Percentiles rank a stretch among this genome's conserved stretches.
Conservation (phyloP, 2,888 invertebrate genomes). For the Tipula vernalis region DNA sequence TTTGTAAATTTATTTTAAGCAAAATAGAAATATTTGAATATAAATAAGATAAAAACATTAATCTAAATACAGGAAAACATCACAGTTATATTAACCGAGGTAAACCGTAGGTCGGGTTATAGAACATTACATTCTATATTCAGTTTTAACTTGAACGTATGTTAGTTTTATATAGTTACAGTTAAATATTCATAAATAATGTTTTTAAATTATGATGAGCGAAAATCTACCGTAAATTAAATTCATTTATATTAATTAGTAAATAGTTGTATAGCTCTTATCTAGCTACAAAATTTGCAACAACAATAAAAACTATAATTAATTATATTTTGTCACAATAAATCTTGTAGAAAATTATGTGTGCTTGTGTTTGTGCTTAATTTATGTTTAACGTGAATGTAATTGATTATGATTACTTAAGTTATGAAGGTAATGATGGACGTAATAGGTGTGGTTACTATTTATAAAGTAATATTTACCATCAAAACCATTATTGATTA, state of each 20-base stretch:
- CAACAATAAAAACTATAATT: background rate
- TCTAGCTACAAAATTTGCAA: background rate
- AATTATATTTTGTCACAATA: background rate
- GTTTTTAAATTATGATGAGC: background rate
- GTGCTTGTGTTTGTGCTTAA: background rate
- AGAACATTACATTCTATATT: no score
- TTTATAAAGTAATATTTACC: background rate
- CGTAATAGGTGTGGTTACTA: background rate
- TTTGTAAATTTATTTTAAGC: background rate
- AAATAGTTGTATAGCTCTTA: background rate
- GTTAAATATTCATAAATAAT: background rate
- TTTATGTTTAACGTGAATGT: background rate
- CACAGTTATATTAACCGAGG: no score
- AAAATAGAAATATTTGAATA: background rate
- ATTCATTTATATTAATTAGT: background rate
- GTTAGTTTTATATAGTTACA: background rate
- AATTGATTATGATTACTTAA: background rate
- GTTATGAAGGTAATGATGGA: background rate
- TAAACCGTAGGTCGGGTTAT: no score
- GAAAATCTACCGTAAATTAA: background rate
- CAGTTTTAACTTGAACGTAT: no score
- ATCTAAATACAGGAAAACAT: background rate
- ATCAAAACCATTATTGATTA: background rate
- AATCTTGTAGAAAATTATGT: background rate
- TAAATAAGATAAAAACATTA: background rate